These are phyloP conservation scores for Darevskia nairensis DNA, from an alignment of 2,797 vertebrate genomes.

Conservation along the genomic window DNA sequence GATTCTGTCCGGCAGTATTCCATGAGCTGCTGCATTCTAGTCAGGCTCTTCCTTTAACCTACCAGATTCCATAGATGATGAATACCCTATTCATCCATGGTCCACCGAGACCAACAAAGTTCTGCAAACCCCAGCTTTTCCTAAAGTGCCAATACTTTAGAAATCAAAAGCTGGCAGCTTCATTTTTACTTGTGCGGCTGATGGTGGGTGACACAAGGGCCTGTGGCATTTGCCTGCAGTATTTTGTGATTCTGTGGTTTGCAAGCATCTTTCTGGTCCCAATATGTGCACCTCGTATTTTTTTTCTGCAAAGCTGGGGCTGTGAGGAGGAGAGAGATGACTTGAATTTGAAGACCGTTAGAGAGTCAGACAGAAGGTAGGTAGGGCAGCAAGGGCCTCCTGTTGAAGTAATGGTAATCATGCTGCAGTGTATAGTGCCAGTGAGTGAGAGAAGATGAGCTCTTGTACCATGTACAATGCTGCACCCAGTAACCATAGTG, in stretches of 20 bases:
- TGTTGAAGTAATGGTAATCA: neutral
- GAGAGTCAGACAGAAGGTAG: neutral
- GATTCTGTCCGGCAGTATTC: neutral
- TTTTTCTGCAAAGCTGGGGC: neutral
- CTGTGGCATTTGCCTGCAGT: neutral
- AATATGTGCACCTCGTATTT: neutral
- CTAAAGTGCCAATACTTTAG: neutral
- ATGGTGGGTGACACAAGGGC: neutral
- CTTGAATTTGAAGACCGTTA: neutral
- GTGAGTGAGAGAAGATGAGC: too few species aligned
- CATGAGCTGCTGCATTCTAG: neutral
- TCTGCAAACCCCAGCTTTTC: neutral
- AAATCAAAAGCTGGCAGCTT: neutral
- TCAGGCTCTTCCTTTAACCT: neutral
- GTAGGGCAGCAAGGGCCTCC: neutral
- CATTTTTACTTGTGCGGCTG: neutral
- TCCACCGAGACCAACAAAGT: neutral
- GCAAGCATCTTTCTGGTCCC: neutral
- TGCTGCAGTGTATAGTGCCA: neutral
- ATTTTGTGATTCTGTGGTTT: neutral
- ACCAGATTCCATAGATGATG: neutral
- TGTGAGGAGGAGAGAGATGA: neutral
- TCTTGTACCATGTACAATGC: neutral
- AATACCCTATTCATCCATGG: neutral
- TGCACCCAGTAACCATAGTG: neutral